Percentiles rank a stretch among this genome's conserved stretches.
These are phyloP conservation scores for Amiota communis DNA, from an alignment of 2,888 invertebrate species.

Conservation along the genomic window DNA sequence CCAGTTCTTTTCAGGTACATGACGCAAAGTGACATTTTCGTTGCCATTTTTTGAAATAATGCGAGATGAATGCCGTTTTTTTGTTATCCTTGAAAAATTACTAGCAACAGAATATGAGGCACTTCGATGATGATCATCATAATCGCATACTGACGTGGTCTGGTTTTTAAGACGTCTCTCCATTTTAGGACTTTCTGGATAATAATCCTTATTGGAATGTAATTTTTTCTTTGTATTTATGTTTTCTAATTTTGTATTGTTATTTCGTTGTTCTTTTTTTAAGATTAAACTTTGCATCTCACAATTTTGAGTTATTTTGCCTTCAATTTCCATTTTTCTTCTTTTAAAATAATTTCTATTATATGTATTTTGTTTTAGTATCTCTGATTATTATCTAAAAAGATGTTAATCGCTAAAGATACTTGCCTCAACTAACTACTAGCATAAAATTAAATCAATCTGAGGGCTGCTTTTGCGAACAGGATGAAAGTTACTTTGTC, in stretches of 20 bases:
- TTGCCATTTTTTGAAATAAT: constrained; percentile 71
- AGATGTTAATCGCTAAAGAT: background rate
- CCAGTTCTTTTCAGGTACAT: constrained; percentile 78
- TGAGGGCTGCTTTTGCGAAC: too few species aligned
- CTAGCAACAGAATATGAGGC: too few species aligned
- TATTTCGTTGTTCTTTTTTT: constrained; percentile 16
- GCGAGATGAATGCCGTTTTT: constrained; percentile 42
- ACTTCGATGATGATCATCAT: too few species aligned
- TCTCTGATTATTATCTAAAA: constrained; percentile 31
- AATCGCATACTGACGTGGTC: constrained; percentile 22
- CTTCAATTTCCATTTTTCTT: too few species aligned
- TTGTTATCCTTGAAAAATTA: too few species aligned
- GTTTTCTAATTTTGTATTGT: constrained; percentile 39
- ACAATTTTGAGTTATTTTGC: too few species aligned
- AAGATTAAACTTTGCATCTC: background rate
- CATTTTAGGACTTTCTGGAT: background rate
- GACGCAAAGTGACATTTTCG: constrained; percentile 68
- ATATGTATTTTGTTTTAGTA: background rate
- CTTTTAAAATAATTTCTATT: too few species aligned
- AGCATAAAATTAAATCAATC: too few species aligned
- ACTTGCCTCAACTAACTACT: too few species aligned
- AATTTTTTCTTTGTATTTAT: constrained; percentile 35
- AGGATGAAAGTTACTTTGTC: too few species aligned
- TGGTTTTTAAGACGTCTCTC: background rate
- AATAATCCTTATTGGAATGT: background rate